These are phyloP conservation scores for Teleiodes luculella DNA, from an alignment of 2,888 invertebrate species.

Conservation along the genomic window DNA sequence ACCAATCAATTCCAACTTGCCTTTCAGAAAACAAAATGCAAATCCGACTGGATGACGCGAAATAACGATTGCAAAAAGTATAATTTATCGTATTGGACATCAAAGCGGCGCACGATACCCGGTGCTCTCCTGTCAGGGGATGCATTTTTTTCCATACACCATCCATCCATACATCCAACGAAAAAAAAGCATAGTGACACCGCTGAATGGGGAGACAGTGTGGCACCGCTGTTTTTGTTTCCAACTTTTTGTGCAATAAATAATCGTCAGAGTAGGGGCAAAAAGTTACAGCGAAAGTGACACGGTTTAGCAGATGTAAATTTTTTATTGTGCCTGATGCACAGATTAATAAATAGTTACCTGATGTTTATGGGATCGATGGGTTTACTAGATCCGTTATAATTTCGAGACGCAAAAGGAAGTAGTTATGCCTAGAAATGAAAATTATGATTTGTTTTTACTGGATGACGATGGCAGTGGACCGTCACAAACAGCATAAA, in stretches of 20 bases:
- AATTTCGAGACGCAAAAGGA: too few relatives aligned
- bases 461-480: too few relatives aligned
- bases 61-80: constrained; percentile 28
- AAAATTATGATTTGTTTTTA: too few relatives aligned
- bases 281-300: background rate
- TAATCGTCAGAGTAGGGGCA: constrained; percentile 24
- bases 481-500: too few relatives aligned
- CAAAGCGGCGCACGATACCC: constrained; percentile 44
- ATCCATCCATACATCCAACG: constrained; percentile 17
- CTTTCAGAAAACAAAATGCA: background rate
- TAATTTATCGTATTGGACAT: constrained; percentile 48
- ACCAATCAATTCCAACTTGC: too few relatives aligned
- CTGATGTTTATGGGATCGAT: too few relatives aligned
- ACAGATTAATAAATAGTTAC: too few relatives aligned
- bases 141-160: constrained; percentile 46
- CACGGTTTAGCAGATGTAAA: background rate
- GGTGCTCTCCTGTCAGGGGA: constrained; percentile 42
- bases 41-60: constrained; percentile 10
- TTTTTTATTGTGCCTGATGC: background rate
- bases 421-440: too few relatives aligned
- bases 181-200: constrained; percentile 41
- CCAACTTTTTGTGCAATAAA: constrained; percentile 51
- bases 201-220: constrained; percentile 52
- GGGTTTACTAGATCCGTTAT: too few relatives aligned
- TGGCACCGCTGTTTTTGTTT: constrained; percentile 59